Evolutionary conservation across 2,797 vertebrate species (phyloP), one percentile per base, ranked within the genome.

Genomic region (Trachurus trachurus): DNA sequence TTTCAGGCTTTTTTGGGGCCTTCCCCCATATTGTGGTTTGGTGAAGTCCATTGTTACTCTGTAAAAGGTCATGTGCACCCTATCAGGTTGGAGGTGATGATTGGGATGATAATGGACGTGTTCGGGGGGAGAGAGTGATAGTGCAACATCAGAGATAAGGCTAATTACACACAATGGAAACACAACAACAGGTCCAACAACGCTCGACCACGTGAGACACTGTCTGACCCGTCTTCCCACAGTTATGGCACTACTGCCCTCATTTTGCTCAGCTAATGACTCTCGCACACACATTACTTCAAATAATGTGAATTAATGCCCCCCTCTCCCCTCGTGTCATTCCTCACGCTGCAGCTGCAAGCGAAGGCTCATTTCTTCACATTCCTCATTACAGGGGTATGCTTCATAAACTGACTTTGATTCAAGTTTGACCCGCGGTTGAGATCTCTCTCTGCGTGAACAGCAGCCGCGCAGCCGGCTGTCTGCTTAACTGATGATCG

Each of bases 261-360:
- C 82, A 73, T 90, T 89, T 83, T 78, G 74, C 76, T 81, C 21
- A 0, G 61, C 63, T 92, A 92, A 93, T 86, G 88, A 87, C 81
- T 88, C 75, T 71, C 70, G 6, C 74, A 60, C 84, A 68, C 78
- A 71, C 77, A 69, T 82, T 77, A 76, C 72, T 78, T 86, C 76
- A 75, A 73, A 73, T 84, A 70, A 85, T 80, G 68, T 78, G 73
- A 88, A 88, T 88, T 63, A 86, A 87, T 83, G 76, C 15, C 21
- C 61, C 59, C 47, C 0, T 19, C 45, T 8, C 45, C 40, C 69
- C 54, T 70, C 65, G 39, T 75, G 85, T 81, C 68, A 87, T 91
- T 82, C 71, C 54, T 85, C 80, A 76, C 0, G 26, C 74, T 44
- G 71, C 52, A 66, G 66, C 82, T 81, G 80, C 64, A 60, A 68